Percentiles rank a stretch among this genome's conserved stretches.
phyloP scores from a whole-genome alignment of 2,888 invertebrate species.

The Zaprionus obscuricornis region DNA sequence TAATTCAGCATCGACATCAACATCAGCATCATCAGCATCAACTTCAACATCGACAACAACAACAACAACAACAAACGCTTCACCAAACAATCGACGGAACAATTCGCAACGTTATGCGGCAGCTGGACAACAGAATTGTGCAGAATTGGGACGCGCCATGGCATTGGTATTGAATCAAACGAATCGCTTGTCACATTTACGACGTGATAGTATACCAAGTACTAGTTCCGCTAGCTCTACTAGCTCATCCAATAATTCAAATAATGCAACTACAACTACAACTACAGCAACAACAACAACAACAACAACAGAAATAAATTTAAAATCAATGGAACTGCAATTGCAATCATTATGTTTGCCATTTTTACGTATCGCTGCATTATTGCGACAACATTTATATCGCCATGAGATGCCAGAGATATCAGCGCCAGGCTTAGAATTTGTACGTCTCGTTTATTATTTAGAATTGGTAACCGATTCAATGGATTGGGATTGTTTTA shows the following conservation, averaged over 20 bases:
- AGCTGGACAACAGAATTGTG: conserved; percentile 46
- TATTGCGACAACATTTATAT: conserved; percentile 92
- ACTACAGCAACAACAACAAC: conserved; percentile 1
- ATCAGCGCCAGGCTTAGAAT: conserved; percentile 88
- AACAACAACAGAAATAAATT: conserved; percentile 65
- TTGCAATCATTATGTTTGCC: conserved; percentile 92
- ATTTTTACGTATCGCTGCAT: conserved; percentile 91
- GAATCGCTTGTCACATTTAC: conserved; percentile 78
- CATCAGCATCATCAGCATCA: not conserved
- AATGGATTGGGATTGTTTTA: conserved; percentile 88
- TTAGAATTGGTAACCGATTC: conserved; percentile 89
- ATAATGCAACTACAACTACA: conserved; percentile 19
- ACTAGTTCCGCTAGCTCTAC: conserved; percentile 34
- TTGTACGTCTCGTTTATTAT: conserved; percentile 90
- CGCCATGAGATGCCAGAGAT: conserved; percentile 90
- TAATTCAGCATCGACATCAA: conserved; percentile 27
- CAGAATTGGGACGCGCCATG: conserved; percentile 81
- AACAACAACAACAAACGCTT: not conserved
- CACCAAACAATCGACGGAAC: conserved; percentile 47
- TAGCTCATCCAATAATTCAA: not conserved
- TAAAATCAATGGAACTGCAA: conserved; percentile 84
- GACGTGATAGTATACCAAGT: conserved; percentile 79
- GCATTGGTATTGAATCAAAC: conserved; percentile 81
- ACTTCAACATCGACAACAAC: not conserved
- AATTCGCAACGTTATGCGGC: conserved; percentile 40